Evolutionary conservation across 2,888 invertebrate genomes (phyloP).

Genomic region (Allolobophora icterica): DNA sequence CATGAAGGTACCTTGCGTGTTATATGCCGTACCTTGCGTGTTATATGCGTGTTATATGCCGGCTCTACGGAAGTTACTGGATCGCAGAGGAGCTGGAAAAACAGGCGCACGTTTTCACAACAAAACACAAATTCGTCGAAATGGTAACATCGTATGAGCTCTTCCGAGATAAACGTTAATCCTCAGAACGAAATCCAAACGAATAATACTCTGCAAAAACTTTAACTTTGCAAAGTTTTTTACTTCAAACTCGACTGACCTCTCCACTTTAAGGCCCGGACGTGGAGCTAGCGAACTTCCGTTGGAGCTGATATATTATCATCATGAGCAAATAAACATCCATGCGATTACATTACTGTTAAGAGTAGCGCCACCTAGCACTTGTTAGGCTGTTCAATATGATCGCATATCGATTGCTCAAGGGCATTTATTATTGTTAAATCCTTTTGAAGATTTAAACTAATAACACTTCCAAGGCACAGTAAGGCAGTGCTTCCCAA

Average conservation of each 20-base stretch:
- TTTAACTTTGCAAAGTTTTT: not conserved
- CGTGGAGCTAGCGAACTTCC: not conserved
- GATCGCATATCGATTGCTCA: too few relatives aligned
- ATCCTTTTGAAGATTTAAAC: too few relatives aligned
- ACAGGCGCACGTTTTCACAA: not conserved
- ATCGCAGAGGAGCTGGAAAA: not conserved
- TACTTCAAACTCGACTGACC: not conserved
- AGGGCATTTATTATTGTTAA: too few relatives aligned
- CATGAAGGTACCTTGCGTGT: not conserved
- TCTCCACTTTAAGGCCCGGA: not conserved
- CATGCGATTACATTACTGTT: too few relatives aligned
- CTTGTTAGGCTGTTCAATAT: too few relatives aligned
- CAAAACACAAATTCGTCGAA: not conserved
- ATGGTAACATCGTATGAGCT: not conserved
- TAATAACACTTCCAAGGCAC: too few relatives aligned
- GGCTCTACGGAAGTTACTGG: not conserved
- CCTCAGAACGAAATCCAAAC: slow-evolving; percentile 11
- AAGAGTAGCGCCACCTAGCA: too few relatives aligned
- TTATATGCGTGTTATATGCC: not conserved
- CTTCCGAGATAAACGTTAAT: slow-evolving; percentile 3
- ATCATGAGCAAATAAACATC: not conserved
- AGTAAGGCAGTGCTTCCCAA: too few relatives aligned
- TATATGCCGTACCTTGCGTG: not conserved
- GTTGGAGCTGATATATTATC: not conserved
- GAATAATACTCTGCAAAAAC: not conserved